phyloP scores from a whole-genome alignment of 2,113 vertebrate species.

The Orthochromis indermauri region DNA sequence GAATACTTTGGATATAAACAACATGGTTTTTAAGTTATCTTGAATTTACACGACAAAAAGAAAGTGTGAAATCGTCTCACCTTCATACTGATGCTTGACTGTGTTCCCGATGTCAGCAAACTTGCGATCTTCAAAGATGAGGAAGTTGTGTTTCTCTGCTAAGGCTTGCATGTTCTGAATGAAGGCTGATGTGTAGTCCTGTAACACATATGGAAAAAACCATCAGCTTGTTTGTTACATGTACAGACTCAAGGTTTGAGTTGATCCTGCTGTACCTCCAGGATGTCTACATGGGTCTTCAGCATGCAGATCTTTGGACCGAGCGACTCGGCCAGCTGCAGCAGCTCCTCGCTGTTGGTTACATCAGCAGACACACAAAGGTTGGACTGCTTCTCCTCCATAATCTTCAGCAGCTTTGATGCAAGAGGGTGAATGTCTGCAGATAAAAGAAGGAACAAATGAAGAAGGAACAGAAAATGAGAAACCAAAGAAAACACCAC shows the following conservation, averaged over 20 bases:
- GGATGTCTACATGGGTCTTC: slow-evolving; percentile 89
- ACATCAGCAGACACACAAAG: slow-evolving; percentile 89
- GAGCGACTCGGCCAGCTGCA: slow-evolving; percentile 67
- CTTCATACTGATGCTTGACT: fast-evolving
- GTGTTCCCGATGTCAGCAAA: neutral
- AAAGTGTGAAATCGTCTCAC: too few species aligned
- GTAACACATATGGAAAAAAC: fast-evolving
- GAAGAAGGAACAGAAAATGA: neutral
- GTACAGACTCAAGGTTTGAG: neutral
- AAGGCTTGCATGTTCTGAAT: neutral
- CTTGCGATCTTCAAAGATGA: fast-evolving
- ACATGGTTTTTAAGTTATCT: fast-evolving
- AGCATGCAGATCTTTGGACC: slow-evolving; percentile 85
- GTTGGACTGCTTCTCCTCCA: slow-evolving; percentile 86
- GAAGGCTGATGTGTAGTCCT: neutral
- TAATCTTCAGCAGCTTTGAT: slow-evolving; percentile 75
- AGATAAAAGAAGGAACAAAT: neutral
- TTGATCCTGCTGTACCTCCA: slow-evolving; percentile 48
- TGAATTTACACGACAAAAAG: too few species aligned
- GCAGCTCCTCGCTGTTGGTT: slow-evolving; percentile 74
- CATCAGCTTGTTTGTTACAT: neutral
- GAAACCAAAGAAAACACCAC: fast-evolving
- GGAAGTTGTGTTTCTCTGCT: neutral
- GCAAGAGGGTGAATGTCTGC: slow-evolving; percentile 71
- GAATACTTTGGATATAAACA: neutral